Base-by-base conservation (phyloP, 2,888 invertebrate genomes). In the Pheosia gnoma region DNA sequence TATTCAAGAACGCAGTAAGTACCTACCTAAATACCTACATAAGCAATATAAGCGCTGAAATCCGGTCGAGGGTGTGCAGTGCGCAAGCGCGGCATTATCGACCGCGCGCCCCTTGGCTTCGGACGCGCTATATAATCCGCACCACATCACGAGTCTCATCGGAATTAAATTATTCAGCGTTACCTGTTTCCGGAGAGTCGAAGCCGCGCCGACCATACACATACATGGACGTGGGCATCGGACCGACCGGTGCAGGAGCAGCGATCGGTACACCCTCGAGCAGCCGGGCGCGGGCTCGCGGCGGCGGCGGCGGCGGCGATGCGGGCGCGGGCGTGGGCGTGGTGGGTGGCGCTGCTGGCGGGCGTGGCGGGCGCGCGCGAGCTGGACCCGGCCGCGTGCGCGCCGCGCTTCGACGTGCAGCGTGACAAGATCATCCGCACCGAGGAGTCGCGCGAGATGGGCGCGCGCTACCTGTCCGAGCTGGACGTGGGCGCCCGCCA, bases 401-500 rank as follows among this genome's bases (percentile, higher is more conserved):
- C 95, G 78, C 95, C 96, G 74, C 96, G 96, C 80, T 98, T 98
- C 87, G 97, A 97, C 88, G 95, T 98, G 71, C 97, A 97, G 88
- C 95, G 95, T 79, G 97, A 98, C 89, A 98, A 97, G 86, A 98
- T 98, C 79, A 98, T 98, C 81, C 95, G 97, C 80, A 98, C 98
- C 1, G 96, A 97, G 81, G 98, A 98, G 87, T 98, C 98, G 0
- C 95, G 96, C 80, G 96, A 96, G 59, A 96, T 98, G 95, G 98
- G 98, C 60, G 98, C 98, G 59, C 96, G 96, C 83, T 98, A 97
- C 90, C 92, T 98, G 57, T 97, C 97, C 83, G 98, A 97, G 86
- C 95, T 97, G 69, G 97, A 98, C 86, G 94, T 98, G 80, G 96
- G 96, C 74, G 95, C 96, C 59, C 95, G 97, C 72, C 95, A 96